Conservation (phyloP, 2,888 invertebrate genomes). For the Escarpia spicata region DNA sequence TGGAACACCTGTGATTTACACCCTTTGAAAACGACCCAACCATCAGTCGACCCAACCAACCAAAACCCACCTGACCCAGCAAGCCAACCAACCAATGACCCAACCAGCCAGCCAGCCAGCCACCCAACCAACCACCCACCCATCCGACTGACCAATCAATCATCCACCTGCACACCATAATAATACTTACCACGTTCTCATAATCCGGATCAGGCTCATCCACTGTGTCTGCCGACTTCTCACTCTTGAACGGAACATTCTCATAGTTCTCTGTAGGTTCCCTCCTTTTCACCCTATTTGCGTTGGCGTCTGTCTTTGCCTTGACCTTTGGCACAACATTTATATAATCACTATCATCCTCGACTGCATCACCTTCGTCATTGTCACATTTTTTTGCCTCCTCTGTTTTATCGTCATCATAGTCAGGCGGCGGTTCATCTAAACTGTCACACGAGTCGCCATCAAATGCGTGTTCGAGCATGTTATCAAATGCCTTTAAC, state of each 20-base stretch:
- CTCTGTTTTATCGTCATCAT: neutral
- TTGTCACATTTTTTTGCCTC: neutral
- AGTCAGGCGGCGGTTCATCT: neutral
- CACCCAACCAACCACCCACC: neutral
- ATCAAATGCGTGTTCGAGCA: neutral
- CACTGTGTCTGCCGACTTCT: neutral
- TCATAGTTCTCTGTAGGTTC: neutral
- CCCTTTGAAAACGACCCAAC: neutral
- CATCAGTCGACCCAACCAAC: too few relatives aligned
- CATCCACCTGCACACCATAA: neutral
- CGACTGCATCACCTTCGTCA: neutral
- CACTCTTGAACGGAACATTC: neutral
- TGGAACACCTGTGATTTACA: neutral
- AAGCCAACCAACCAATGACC: neutral
- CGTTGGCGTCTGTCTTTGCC: neutral
- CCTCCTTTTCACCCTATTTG: neutral
- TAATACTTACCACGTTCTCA: neutral
- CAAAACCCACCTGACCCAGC: too few relatives aligned
- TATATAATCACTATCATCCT: neutral
- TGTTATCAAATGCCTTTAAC: neutral
- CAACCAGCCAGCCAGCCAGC: too few relatives aligned
- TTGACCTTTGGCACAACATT: neutral
- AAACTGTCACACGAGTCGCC: neutral
- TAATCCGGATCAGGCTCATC: neutral
- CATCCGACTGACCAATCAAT: neutral